Conservation (phyloP, 2,888 invertebrate genomes). For the Patella caerulea region DNA sequence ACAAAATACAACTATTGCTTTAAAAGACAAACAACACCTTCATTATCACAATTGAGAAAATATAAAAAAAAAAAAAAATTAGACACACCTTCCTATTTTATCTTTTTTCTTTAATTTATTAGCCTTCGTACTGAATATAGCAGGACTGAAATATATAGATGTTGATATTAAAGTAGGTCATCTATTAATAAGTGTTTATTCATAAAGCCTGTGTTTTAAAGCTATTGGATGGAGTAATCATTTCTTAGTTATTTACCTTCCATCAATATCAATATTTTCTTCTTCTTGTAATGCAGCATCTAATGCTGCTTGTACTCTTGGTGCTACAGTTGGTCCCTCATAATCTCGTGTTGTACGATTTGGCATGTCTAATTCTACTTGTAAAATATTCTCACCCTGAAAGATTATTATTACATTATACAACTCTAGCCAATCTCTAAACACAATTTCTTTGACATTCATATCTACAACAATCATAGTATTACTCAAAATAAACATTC, state of each 20-base stretch:
- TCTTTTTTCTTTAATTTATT: constrained; percentile 20
- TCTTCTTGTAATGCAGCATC: constrained; percentile 78
- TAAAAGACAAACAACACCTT: too few relatives aligned
- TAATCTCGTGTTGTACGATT: constrained; percentile 84
- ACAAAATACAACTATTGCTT: too few relatives aligned
- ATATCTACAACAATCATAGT: too few relatives aligned
- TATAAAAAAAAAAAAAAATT: neutral
- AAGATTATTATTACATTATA: constrained; percentile 4
- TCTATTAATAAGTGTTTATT: too few relatives aligned
- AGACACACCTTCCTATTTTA: constrained; percentile 40
- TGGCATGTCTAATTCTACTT: constrained; percentile 83
- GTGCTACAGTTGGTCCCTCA: constrained; percentile 80
- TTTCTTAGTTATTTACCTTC: constrained; percentile 52
- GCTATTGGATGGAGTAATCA: neutral
- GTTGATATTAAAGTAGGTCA: too few relatives aligned
- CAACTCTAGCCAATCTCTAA: too few relatives aligned
- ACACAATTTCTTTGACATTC: too few relatives aligned
- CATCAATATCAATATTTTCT: constrained; percentile 71
- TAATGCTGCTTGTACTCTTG: constrained; percentile 80
- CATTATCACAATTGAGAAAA: neutral
- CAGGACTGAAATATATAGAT: constrained; percentile 46
- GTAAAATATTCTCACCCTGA: constrained; percentile 81
- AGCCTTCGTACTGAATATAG: constrained; percentile 54
- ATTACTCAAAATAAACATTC: too few relatives aligned
- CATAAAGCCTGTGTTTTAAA: too few relatives aligned